Conservation (phyloP, 2,113 vertebrate species). For the Melanerpes aurifrons region DNA sequence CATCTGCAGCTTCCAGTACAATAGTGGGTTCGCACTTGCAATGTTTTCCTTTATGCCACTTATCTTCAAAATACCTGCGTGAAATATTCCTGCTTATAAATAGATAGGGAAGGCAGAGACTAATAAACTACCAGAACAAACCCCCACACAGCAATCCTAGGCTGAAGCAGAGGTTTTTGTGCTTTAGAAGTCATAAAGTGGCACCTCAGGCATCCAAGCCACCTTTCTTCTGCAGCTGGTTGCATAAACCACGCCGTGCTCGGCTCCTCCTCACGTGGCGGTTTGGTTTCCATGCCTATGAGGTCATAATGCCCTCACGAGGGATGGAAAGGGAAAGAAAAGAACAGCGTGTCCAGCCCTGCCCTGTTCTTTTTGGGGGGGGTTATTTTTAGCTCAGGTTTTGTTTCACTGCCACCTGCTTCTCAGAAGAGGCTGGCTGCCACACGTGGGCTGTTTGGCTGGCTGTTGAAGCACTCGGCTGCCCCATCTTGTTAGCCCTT, state of each 20-base stretch:
- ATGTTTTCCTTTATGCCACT: background rate
- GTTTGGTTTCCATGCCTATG: background rate
- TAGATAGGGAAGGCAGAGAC: background rate
- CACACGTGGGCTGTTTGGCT: rapidly evolving
- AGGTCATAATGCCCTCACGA: background rate
- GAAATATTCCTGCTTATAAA: conserved; percentile 13
- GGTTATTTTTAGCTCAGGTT: background rate
- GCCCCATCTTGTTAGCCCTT: background rate
- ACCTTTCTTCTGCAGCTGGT: background rate
- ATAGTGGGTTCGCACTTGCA: background rate
- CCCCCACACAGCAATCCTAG: background rate
- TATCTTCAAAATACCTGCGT: background rate
- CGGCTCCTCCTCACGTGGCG: background rate
- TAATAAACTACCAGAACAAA: background rate
- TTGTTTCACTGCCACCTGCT: background rate
- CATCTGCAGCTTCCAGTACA: background rate
- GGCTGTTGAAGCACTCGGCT: background rate
- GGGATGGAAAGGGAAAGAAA: background rate
- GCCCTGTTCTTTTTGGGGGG: background rate
- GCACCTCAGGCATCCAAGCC: background rate
- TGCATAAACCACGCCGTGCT: background rate
- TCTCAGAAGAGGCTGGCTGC: background rate
- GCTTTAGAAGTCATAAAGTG: background rate
- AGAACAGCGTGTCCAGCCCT: background rate
- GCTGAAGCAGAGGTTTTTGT: background rate